Evolutionary conservation across 2,113 vertebrate genomes (phyloP).

Genomic region (Steatornis caripensis): DNA sequence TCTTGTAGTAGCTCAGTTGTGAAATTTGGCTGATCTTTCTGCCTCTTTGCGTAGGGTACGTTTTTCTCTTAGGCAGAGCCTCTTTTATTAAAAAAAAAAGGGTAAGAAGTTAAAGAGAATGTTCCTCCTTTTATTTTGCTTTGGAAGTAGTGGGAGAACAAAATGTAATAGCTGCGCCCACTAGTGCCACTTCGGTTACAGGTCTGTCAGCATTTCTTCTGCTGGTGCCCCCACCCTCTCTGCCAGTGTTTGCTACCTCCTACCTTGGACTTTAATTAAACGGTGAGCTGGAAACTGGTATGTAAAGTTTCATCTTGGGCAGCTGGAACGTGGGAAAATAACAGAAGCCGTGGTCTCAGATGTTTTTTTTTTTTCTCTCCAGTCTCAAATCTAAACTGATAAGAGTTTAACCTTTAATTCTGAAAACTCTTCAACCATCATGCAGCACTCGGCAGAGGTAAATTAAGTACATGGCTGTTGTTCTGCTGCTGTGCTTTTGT

Average conservation of each 20-base stretch:
- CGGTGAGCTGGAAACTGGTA: background rate
- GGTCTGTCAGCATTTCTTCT: background rate
- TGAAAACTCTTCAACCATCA: background rate
- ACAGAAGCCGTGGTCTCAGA: background rate
- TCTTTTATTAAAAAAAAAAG: background rate
- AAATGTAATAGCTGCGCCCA: background rate
- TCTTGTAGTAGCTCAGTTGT: background rate
- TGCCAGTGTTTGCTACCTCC: background rate
- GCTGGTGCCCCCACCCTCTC: too few relatives aligned
- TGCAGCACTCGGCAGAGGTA: background rate
- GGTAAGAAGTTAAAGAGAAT: background rate
- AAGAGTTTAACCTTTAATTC: background rate
- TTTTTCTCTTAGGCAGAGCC: background rate
- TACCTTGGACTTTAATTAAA: background rate
- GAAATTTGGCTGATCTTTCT: background rate
- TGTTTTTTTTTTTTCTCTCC: background rate
- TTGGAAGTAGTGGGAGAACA: background rate
- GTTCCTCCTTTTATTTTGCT: background rate
- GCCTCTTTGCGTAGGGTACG: background rate
- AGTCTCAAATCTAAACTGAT: background rate
- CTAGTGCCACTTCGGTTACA: background rate
- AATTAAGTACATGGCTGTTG: background rate
- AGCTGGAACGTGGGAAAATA: background rate
- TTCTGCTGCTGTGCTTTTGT: background rate
- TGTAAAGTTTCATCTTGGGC: background rate